These are phyloP conservation scores for Phania funesta DNA, from an alignment of 2,888 invertebrate species.

Conservation along the genomic window DNA sequence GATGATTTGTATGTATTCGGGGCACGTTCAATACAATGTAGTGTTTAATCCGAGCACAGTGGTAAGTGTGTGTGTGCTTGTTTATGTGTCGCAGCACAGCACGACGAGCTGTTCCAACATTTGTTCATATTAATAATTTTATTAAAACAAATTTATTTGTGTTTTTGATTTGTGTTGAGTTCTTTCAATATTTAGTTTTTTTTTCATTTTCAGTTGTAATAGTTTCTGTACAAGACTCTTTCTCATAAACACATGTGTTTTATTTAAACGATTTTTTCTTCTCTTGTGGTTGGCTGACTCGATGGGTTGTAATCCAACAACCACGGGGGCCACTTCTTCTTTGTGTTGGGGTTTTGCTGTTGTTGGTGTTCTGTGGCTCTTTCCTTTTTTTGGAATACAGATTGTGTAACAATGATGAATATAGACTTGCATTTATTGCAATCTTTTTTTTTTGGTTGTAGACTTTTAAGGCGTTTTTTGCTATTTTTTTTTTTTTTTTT, in stretches of 20 bases:
- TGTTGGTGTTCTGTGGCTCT: background rate
- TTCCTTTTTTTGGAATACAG: constrained; percentile 23
- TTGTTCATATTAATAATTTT: constrained; percentile 47
- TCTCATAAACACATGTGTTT: constrained; percentile 66
- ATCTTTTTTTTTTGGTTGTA: constrained; percentile 20
- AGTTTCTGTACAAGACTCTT: background rate
- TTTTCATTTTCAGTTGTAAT: background rate
- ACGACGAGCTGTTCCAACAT: background rate
- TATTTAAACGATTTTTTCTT: background rate
- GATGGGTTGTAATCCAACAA: constrained; percentile 63
- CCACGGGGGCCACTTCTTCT: constrained; percentile 60
- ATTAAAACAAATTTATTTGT: constrained; percentile 56
- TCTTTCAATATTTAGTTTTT: background rate
- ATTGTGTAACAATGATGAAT: constrained; percentile 65
- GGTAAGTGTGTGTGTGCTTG: background rate
- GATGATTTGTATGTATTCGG: constrained; percentile 40
- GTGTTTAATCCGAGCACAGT: background rate
- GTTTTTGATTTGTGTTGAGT: background rate
- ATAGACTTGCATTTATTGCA: constrained; percentile 62
- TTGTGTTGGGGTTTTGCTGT: background rate
- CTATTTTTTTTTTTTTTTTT: background rate
- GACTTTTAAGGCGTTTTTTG: constrained; percentile 63
- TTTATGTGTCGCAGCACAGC: background rate
- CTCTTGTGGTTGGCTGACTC: constrained; percentile 35
- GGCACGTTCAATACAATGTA: constrained; percentile 6